Evolutionary conservation across 2,797 vertebrate species (phyloP).

Genomic region (Siniperca obscura): DNA sequence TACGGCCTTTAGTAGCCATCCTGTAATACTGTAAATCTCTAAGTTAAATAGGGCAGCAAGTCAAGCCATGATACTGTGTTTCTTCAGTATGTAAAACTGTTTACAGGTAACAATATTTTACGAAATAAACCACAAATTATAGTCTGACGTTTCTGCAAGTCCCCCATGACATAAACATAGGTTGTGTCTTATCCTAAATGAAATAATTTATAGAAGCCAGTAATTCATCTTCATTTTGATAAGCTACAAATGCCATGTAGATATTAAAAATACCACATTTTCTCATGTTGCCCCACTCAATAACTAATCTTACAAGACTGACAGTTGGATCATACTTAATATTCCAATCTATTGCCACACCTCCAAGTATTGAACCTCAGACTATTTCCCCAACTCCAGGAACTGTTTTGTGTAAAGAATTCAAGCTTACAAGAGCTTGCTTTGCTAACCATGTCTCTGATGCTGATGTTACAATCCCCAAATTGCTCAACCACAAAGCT

Average conservation of each 20-base stretch:
- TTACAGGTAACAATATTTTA: not conserved
- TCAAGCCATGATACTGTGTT: not conserved
- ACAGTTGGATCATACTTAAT: not conserved
- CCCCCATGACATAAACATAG: not conserved
- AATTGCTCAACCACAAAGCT: constrained; percentile 19
- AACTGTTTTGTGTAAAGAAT: constrained; percentile 12
- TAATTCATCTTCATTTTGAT: not conserved
- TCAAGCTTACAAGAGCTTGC: not conserved
- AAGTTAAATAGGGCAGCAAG: not conserved
- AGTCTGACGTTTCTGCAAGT: not conserved
- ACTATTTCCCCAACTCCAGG: not conserved
- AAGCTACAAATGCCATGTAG: not conserved
- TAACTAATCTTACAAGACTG: not conserved
- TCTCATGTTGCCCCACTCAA: not conserved
- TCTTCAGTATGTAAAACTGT: not conserved
- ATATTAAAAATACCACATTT: not conserved
- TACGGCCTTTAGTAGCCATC: not conserved
- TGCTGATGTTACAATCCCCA: not conserved
- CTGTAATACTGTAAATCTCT: constrained; percentile 1
- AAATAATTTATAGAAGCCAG: not conserved
- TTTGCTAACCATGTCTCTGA: constrained; percentile 11
- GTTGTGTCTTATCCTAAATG: not conserved
- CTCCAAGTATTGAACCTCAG: not conserved
- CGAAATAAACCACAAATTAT: not conserved
- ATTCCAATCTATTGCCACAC: not conserved